Evolutionary conservation across 1,140 invertebrate genomes (phyloP).

Genomic region (Camponotus floridanus): DNA sequence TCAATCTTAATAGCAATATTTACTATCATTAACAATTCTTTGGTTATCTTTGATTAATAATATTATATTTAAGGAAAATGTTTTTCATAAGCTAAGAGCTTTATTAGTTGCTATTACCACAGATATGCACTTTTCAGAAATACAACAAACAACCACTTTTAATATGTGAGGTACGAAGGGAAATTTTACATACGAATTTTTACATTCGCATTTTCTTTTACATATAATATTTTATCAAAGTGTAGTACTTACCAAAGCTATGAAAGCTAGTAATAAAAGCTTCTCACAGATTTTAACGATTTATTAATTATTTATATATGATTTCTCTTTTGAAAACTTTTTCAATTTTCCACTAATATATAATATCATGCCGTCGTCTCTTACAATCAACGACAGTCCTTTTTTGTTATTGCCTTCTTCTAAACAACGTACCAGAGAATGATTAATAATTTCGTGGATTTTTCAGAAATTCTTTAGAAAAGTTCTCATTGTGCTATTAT

Average conservation of each 20-base stretch:
- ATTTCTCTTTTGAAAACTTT: not conserved
- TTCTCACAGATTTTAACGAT: not conserved
- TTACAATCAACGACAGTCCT: not conserved
- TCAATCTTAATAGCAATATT: no score
- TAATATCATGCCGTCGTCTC: no score
- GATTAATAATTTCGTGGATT: not conserved
- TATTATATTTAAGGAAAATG: not conserved
- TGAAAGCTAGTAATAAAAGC: not conserved
- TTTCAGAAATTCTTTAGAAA: no score
- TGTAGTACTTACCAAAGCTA: no score
- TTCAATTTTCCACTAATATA: no score
- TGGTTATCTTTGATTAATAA: conserved; percentile 1
- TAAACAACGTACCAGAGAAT: not conserved
- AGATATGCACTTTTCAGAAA: not conserved
- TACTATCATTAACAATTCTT: not conserved
- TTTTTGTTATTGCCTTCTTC: not conserved
- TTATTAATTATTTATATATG: not conserved
- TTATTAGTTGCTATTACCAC: not conserved
- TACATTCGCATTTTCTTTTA: not conserved
- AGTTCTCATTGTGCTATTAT: not conserved
- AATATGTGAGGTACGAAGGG: no score
- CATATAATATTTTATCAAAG: not conserved
- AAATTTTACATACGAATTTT: not conserved
- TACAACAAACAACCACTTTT: no score
- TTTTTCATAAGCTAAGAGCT: not conserved